These are phyloP conservation scores for Drosophila saltans DNA, from an alignment of 1,140 invertebrate species.

Conservation along the genomic window DNA sequence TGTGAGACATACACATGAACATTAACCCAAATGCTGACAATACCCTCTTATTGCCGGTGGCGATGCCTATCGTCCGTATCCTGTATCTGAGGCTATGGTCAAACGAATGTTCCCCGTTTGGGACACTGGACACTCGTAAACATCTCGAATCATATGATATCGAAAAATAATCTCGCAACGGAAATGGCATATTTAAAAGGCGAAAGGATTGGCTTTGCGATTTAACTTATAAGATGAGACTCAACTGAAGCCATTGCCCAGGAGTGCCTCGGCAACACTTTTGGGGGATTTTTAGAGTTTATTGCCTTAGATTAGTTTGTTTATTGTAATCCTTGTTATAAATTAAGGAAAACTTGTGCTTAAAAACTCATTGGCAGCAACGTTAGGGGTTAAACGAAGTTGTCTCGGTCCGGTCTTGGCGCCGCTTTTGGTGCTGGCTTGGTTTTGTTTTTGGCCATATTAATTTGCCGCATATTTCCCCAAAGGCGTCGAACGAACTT, in stretches of 20 bases:
- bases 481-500: constrained; percentile 68
- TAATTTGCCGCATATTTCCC: constrained; percentile 74
- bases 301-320: constrained; percentile 80
- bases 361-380: constrained; percentile 59
- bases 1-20: constrained; percentile 56
- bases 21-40: constrained; percentile 40
- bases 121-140: constrained; percentile 71
- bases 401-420: constrained; percentile 2
- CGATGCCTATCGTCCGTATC: constrained; percentile 55
- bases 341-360: constrained; percentile 78
- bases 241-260: constrained; percentile 34
- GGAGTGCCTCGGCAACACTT: constrained; percentile 51
- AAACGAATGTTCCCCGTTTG: constrained; percentile 32
- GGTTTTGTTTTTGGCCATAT: constrained; percentile 40
- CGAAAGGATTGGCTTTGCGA: constrained; percentile 69
- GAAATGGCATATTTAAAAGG: constrained; percentile 81
- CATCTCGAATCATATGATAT: constrained; percentile 76
- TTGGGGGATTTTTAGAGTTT: constrained; percentile 80
- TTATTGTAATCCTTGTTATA: constrained; percentile 81
- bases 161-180: constrained; percentile 78
- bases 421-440: constrained; percentile 21
- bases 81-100: constrained; percentile 46
- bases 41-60: constrained; percentile 15
- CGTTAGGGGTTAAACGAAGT: constrained; percentile 51
- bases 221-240: constrained; percentile 72